phyloP scores from a whole-genome alignment of 1,140 invertebrate species.

The Zaprionus tsacasi region DNA sequence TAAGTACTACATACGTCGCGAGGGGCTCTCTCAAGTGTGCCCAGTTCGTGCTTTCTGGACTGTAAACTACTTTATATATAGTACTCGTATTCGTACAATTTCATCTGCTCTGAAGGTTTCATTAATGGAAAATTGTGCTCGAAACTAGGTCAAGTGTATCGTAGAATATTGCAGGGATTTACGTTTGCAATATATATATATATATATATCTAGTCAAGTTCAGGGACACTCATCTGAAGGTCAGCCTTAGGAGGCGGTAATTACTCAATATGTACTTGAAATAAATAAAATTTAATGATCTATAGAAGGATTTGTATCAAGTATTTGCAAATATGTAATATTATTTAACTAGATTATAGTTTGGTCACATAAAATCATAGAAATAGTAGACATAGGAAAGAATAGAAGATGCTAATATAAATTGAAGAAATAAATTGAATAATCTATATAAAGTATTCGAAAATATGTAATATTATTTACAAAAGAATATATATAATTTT shows the following conservation, averaged over 20 bases:
- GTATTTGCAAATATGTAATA: background rate
- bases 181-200: constrained; percentile 35
- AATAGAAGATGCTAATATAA: too few relatives aligned
- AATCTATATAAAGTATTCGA: too few relatives aligned
- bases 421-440: too few relatives aligned
- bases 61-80: constrained; percentile 55
- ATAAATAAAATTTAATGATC: background rate
- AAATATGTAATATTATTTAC: too few relatives aligned
- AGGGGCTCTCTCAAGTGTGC: constrained; percentile 41
- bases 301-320: too few relatives aligned
- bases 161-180: constrained; percentile 33
- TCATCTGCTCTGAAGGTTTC: constrained; percentile 67
- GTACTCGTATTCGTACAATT: constrained; percentile 20
- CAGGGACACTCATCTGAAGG: constrained; percentile 35
- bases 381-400: too few relatives aligned
- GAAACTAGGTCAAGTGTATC: constrained; percentile 68
- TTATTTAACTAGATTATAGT: background rate
- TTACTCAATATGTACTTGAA: background rate
- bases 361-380: too few relatives aligned
- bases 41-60: constrained; percentile 72
- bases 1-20: background rate
- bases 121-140: constrained; percentile 65
- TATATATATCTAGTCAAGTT: constrained; percentile 41
- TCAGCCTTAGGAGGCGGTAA: background rate
- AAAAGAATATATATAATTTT: background rate